phyloP scores from a whole-genome alignment of 2,113 vertebrate genomes.

The Proterorhinus semilunaris region DNA sequence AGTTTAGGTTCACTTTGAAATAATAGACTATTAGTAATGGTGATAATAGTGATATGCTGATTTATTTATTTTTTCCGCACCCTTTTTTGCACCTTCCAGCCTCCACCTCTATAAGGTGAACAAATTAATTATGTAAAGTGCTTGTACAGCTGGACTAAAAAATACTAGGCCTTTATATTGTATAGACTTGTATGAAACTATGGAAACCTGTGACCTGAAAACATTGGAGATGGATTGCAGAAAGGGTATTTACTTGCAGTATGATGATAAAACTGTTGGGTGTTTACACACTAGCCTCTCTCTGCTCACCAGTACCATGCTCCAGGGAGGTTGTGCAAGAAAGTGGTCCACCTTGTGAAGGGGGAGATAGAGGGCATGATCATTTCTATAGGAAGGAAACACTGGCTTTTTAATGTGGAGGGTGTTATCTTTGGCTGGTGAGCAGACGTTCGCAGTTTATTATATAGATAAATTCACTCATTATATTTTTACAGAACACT shows the following conservation, averaged over 20 bases:
- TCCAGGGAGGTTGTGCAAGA: conserved; percentile 49
- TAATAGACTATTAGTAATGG: neutral
- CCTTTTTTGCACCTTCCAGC: too few species aligned
- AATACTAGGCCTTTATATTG: too few species aligned
- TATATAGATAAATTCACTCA: neutral
- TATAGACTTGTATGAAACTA: neutral
- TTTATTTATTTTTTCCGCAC: too few species aligned
- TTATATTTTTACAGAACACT: neutral
- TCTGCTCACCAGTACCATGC: conserved; percentile 39
- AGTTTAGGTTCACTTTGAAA: too few species aligned
- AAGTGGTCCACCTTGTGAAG: conserved; percentile 16
- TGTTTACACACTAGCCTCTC: neutral
- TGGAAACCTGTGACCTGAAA: neutral
- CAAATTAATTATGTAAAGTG: too few species aligned
- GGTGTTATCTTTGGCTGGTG: neutral
- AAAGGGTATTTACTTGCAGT: conserved; percentile 2
- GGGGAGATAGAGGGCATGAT: conserved; percentile 11
- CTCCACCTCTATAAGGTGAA: too few species aligned
- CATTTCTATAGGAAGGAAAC: neutral
- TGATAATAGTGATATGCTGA: neutral
- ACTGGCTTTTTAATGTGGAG: conserved; percentile 1
- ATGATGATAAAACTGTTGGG: neutral
- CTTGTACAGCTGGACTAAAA: too few species aligned
- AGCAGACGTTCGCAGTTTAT: neutral
- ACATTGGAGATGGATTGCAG: neutral